Evolutionary conservation across 2,797 vertebrate genomes (phyloP).

Genomic region (Pantherophis alleghaniensis): DNA sequence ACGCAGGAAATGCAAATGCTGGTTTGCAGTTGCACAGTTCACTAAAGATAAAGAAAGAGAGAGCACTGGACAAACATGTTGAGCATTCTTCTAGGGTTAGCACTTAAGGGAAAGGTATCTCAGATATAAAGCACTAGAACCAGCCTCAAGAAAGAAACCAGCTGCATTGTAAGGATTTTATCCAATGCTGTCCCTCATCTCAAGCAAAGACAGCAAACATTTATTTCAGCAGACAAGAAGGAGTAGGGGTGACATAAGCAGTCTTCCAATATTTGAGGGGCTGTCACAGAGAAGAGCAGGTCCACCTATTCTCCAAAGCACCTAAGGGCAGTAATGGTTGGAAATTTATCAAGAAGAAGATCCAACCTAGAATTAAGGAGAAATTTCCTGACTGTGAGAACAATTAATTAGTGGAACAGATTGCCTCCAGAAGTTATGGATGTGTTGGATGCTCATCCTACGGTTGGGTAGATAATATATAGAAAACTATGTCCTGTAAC

Average conservation of each 20-base stretch:
- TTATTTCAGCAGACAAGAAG: background rate
- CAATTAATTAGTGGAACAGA: background rate
- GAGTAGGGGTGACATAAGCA: no score
- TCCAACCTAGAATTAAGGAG: background rate
- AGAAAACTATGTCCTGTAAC: no score
- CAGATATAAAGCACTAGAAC: background rate
- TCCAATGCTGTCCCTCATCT: background rate
- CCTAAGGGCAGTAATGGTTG: no score
- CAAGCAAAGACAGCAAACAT: background rate
- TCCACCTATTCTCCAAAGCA: background rate
- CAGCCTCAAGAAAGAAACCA: background rate
- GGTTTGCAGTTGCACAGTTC: no score
- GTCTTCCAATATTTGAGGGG: no score
- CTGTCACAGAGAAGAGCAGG: background rate
- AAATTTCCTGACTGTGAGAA: background rate
- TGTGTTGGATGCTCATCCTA: background rate
- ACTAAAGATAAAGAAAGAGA: background rate
- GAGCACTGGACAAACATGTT: background rate
- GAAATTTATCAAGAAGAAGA: background rate
- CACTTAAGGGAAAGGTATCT: background rate
- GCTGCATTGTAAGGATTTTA: background rate
- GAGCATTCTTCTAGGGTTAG: background rate
- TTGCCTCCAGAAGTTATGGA: background rate
- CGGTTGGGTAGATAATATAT: no score
- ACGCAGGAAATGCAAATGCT: no score